Conservation (phyloP, 2,888 invertebrate genomes). For the Hoplodrina blanda region DNA sequence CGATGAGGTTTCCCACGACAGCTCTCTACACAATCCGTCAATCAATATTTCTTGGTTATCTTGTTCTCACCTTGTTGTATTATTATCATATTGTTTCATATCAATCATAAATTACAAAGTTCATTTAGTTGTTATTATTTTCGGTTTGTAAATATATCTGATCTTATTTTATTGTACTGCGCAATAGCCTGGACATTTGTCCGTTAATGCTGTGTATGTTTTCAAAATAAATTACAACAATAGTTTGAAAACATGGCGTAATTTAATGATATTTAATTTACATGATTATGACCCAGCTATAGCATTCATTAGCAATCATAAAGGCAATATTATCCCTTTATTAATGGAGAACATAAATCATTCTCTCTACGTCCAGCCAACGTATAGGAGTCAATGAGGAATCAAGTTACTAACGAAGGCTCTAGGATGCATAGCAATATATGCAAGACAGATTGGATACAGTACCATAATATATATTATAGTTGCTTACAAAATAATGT, state of each 20-base stretch:
- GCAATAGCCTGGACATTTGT: too few relatives aligned
- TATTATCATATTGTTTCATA: not conserved
- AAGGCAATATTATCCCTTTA: constrained; percentile 17
- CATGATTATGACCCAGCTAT: constrained; percentile 8
- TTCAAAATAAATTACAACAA: constrained; percentile 11
- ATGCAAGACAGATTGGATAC: constrained; percentile 9
- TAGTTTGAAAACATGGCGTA: constrained; percentile 4
- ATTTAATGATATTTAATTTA: constrained; percentile 30
- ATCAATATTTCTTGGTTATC: not conserved
- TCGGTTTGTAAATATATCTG: too few relatives aligned
- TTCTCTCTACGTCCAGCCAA: not conserved
- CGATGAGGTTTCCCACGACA: not conserved
- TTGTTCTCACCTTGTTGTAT: not conserved
- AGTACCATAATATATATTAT: not conserved
- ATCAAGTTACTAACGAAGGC: constrained; percentile 34
- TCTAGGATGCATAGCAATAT: constrained; percentile 9
- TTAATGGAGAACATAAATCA: constrained; percentile 43
- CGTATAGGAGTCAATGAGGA: constrained; percentile 31
- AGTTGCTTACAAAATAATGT: constrained; percentile 1
- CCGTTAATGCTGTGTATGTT: too few relatives aligned
- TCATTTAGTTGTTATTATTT: too few relatives aligned
- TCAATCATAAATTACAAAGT: too few relatives aligned
- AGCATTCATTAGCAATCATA: constrained; percentile 16
- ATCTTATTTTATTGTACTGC: too few relatives aligned
- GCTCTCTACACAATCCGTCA: not conserved